Evolutionary conservation across 2,888 invertebrate species (phyloP), one percentile per base, ranked within the genome.

Genomic region (Cataglyphis rosenhaueri): DNA sequence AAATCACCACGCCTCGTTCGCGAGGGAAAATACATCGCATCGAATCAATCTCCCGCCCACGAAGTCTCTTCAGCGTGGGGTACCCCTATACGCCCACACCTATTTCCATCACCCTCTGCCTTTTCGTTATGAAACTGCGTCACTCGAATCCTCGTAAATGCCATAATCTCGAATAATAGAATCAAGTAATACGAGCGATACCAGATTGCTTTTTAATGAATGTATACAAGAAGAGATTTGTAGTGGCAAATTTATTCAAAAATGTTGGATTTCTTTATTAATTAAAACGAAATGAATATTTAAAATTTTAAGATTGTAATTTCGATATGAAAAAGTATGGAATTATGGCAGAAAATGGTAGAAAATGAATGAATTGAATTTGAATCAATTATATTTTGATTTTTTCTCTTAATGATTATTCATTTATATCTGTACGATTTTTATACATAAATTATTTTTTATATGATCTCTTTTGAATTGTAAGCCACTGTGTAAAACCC

Each of bases 41-140:
- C 59, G 44, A 79, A 79, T 71, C 57, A 44, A 21, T 70, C 78
- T 61, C 71, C 35, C 78, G 59, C 78, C 78, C n/a, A 79, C 71
- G 21, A 64, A n/a, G 32, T 59, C 78, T 59, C 44, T 15, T 15
- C 35, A 61, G 52, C 59, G 59, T 71, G 32, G 71, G 59, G 25
- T 78, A 48, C 1, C 59, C 48, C 59, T 61, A 35, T 61, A 71
- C 78, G 44, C 78, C 78, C 41, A 79, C 41, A 79, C 78, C 12
- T 61, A 59, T 38, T 41, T 8, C 59, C 44, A 44, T 68, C 18
- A 79, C 59, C 59, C 59, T 78, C 70, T 71, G 44, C 12, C 44
- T 79, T 79, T 79, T 44, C 52, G 68, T 68, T 29, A 71, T 41
- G 44, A 78, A 70, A 70, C 70, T 78, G 38, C 76, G 76, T 41